These are phyloP conservation scores for Setophaga coronata DNA, from an alignment of 2,113 vertebrate species.

Conservation along the genomic window DNA sequence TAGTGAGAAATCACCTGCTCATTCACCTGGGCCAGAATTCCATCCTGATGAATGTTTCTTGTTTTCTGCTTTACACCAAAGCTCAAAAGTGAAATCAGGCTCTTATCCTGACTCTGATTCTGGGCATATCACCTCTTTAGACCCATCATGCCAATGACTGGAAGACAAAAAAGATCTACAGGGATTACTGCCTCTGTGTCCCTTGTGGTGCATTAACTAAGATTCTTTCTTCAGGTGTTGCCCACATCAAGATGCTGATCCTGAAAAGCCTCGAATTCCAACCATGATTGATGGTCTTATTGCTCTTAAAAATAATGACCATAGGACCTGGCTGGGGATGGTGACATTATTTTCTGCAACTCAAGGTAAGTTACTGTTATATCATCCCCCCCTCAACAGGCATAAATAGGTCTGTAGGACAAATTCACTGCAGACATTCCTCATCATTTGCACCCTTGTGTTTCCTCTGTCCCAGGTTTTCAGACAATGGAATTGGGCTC, in stretches of 20 bases:
- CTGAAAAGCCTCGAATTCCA: slow-evolving; percentile 50
- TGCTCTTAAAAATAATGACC: slow-evolving; percentile 70
- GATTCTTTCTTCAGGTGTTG: slow-evolving; percentile 18
- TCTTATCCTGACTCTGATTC: not conserved
- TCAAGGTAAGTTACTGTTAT: slow-evolving; percentile 50
- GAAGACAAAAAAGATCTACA: not conserved
- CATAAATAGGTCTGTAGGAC: not conserved
- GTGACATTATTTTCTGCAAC: slow-evolving; percentile 58
- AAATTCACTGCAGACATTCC: not conserved
- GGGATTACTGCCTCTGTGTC: not conserved
- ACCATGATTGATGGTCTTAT: slow-evolving; percentile 59
- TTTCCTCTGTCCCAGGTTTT: slow-evolving; percentile 23
- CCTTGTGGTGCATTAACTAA: not conserved
- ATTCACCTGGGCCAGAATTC: not conserved
- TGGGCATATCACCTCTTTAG: not conserved
- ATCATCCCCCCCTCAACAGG: not conserved
- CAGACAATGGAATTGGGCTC: slow-evolving; percentile 57
- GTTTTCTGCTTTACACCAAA: not conserved
- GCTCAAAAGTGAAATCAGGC: not conserved
- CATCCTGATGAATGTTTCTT: not conserved
- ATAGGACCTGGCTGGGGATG: slow-evolving; percentile 32
- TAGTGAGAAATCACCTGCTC: not conserved
- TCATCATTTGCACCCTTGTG: not conserved
- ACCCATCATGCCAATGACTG: not conserved
- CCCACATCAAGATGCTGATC: slow-evolving; percentile 67